These are phyloP conservation scores for Trematocara nigrifrons DNA, from an alignment of 2,113 vertebrate genomes.

Conservation along the genomic window DNA sequence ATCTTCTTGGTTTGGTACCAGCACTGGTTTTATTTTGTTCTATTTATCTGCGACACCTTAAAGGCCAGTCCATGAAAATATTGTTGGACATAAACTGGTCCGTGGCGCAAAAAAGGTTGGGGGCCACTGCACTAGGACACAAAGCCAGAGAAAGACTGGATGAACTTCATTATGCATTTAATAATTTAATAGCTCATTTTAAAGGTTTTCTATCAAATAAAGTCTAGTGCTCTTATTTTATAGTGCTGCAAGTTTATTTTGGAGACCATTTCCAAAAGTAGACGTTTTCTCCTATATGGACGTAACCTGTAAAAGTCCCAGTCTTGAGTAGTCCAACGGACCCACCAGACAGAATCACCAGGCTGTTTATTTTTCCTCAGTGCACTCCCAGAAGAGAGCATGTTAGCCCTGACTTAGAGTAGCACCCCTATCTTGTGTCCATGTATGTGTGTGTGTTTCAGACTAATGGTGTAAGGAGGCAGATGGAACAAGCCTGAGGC, in stretches of 20 bases:
- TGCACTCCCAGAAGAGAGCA: background rate
- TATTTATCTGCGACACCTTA: background rate
- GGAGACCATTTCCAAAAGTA: background rate
- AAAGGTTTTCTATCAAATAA: background rate
- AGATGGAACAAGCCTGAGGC: conserved; percentile 59
- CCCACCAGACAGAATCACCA: conserved; percentile 10
- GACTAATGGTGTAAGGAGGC: background rate
- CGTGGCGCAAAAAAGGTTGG: background rate
- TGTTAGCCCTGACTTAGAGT: background rate
- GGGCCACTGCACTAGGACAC: background rate
- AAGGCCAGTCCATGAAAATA: fast-evolving
- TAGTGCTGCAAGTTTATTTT: background rate
- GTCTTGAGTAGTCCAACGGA: background rate
- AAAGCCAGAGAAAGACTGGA: background rate
- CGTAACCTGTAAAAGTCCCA: background rate
- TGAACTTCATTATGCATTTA: background rate
- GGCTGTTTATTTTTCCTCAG: background rate
- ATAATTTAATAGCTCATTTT: background rate
- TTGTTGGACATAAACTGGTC: background rate
- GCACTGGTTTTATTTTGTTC: background rate
- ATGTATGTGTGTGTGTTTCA: background rate
- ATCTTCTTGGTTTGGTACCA: background rate
- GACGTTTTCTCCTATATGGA: background rate
- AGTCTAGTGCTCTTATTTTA: background rate
- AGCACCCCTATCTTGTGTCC: background rate